A percentile compares a stretch with the other conserved stretches of the same genome.
Conservation (phyloP, 2,888 invertebrate species). For the Harmothoe impar region DNA sequence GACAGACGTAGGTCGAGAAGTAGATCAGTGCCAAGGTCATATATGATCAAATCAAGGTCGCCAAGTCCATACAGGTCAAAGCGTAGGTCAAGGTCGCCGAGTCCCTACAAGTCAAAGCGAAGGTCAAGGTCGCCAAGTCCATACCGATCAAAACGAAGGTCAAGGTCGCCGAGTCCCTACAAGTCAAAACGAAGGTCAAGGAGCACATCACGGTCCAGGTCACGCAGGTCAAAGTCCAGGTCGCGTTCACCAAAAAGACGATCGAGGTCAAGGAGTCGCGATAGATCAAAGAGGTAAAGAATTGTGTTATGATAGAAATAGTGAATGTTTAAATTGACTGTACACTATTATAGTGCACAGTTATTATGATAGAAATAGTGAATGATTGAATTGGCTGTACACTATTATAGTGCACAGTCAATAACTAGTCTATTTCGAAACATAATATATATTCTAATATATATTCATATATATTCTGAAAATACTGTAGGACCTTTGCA, state of each 20-base stretch:
- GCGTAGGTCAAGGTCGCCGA: constrained; percentile 30
- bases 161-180: constrained; percentile 48
- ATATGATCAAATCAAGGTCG: constrained; percentile 50
- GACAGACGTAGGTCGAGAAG: neutral
- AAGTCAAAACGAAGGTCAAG: constrained; percentile 29
- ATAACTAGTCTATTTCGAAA: too few species aligned
- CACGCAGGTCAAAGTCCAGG: constrained; percentile 3
- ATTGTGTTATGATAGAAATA: neutral
- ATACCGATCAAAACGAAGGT: constrained; percentile 30
- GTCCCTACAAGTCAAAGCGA: neutral
- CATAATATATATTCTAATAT: too few species aligned
- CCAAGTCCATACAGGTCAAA: constrained; percentile 48
- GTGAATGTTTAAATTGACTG: too few species aligned
- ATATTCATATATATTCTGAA: too few species aligned
- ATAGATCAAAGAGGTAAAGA: constrained; percentile 18
- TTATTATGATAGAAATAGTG: too few species aligned
- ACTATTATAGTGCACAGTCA: too few species aligned
- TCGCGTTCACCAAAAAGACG: constrained; percentile 38
- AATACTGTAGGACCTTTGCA: too few species aligned
- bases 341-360: too few species aligned
- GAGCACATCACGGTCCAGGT: neutral
- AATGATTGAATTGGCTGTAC: too few species aligned
- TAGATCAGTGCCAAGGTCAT: constrained; percentile 38
- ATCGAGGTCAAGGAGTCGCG: constrained; percentile 17
- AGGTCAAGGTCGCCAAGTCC: constrained; percentile 43